Evolutionary conservation across 64 coral and sea anemone species (phyloP).

Genomic region (Porites lutea): DNA sequence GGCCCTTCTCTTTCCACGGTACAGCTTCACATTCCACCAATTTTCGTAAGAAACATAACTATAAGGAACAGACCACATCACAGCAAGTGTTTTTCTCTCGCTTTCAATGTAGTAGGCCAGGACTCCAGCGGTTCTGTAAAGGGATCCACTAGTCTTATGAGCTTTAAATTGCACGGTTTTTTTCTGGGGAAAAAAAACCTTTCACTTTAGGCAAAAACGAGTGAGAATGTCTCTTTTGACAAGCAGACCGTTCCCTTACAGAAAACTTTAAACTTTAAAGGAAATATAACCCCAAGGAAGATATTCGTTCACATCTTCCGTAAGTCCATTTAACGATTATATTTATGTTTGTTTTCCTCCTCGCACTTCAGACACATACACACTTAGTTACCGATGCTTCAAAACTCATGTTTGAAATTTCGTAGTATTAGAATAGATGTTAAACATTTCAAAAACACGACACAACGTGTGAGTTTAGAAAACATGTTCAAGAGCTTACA

Average conservation of each 20-base stretch:
- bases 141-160: too few relatives aligned
- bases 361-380: slow-evolving; percentile 3
- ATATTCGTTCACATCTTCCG: too few relatives aligned
- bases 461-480: slow-evolving; percentile 4
- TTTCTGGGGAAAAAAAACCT: too few relatives aligned
- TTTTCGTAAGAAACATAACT: slow-evolving; percentile 29
- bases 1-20: not conserved
- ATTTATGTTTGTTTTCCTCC: too few relatives aligned
- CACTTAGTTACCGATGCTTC: not conserved
- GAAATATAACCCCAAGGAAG: too few relatives aligned
- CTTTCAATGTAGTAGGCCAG: slow-evolving; percentile 10
- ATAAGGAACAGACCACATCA: slow-evolving; percentile 38
- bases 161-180: too few relatives aligned
- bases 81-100: slow-evolving; percentile 3
- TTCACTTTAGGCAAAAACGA: too few relatives aligned
- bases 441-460: not conserved
- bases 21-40: slow-evolving; percentile 46
- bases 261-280: too few relatives aligned
- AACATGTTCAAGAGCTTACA: not conserved
- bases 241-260: too few relatives aligned
- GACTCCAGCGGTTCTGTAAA: not conserved
- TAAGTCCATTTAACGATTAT: too few relatives aligned
- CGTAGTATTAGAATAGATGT: slow-evolving; percentile 2
- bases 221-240: too few relatives aligned
- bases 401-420: slow-evolving; percentile 5